Evolutionary conservation across 2,113 vertebrate species (phyloP).

Genomic region (Clupea harengus): DNA sequence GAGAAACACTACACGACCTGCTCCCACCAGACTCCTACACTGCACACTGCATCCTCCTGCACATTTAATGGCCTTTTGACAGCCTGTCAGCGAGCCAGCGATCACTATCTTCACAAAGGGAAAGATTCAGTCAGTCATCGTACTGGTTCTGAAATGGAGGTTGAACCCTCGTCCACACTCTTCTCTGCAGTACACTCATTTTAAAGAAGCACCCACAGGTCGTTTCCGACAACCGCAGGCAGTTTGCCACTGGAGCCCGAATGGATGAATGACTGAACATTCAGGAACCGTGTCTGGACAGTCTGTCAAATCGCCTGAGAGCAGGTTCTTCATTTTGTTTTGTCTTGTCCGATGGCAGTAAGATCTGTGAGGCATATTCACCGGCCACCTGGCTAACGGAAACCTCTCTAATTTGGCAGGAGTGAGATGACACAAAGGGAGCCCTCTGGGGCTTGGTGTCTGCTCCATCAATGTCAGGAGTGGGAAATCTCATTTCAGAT

Average conservation of each 20-base stretch:
- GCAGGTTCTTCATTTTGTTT: constrained; percentile 2
- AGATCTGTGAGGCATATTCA: background rate
- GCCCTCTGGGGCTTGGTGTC: background rate
- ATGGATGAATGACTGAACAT: background rate
- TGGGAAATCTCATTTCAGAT: background rate
- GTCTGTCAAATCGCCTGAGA: background rate
- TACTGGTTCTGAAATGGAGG: background rate
- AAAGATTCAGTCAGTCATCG: background rate
- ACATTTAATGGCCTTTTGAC: constrained; percentile 7
- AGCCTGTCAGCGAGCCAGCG: background rate
- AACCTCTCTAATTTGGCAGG: background rate
- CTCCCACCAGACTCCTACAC: background rate
- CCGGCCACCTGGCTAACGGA: background rate
- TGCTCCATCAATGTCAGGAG: background rate
- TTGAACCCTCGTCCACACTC: background rate
- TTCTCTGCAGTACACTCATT: background rate
- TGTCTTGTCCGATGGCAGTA: background rate
- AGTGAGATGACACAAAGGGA: background rate
- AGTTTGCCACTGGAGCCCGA: background rate
- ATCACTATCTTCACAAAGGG: background rate
- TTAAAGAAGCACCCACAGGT: background rate
- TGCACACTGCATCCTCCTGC: background rate
- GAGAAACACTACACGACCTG: background rate
- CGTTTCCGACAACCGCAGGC: background rate
- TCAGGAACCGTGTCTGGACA: background rate